A percentile compares a stretch with the other conserved stretches of the same genome.
phyloP scores from a whole-genome alignment of 53 echinoderm and acorn worm species.

The Arbacia lixula region DNA sequence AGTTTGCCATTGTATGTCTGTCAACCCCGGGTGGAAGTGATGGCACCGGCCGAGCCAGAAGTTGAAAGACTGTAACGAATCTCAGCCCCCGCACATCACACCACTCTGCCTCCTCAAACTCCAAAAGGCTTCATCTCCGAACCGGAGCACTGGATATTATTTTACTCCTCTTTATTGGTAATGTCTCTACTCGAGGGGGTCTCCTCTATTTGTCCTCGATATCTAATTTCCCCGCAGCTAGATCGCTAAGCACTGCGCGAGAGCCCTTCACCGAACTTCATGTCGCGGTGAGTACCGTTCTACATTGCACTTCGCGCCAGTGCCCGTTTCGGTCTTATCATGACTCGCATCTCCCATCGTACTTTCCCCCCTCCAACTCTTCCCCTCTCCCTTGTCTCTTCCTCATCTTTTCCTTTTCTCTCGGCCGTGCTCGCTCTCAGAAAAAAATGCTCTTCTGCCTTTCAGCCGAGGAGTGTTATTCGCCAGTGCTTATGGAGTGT shows the following conservation, averaged over 20 bases:
- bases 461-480: conserved; percentile 38
- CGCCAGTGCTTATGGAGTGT: conserved; percentile 39
- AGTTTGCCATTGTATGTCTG: no score
- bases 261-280: conserved; percentile 42
- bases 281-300: conserved; percentile 37
- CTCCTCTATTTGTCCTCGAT: conserved; percentile 45
- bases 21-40: no score
- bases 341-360: conserved; percentile 20
- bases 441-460: conserved; percentile 32
- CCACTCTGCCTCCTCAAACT: not conserved
- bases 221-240: conserved; percentile 56
- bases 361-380: conserved; percentile 6
- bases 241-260: conserved; percentile 33
- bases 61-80: conserved; percentile 14
- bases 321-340: conserved; percentile 33
- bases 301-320: conserved; percentile 14
- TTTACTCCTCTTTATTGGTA: conserved; percentile 40
- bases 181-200: conserved; percentile 34
- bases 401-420: no score
- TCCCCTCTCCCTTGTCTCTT: not conserved
- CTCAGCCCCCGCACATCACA: not conserved
- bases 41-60: no score
- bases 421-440: no score
- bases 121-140: not conserved
- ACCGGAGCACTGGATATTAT: conserved; percentile 31